Conservation (phyloP, 2,797 vertebrate species). For the Brotula barbata region DNA sequence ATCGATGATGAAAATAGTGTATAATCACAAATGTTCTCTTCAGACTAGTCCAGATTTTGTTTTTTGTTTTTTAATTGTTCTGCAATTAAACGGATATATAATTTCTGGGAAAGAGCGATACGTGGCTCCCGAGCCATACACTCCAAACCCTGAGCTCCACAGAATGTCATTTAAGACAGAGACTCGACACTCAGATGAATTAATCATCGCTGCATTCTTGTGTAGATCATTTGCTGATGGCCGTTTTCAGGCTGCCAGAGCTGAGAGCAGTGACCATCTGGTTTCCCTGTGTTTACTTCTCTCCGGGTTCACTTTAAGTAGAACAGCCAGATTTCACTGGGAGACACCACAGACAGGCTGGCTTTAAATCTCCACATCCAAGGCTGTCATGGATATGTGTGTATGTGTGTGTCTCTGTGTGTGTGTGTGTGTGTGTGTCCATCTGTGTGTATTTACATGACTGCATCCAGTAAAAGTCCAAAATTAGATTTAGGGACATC, state of each 20-base stretch:
- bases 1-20: too few species aligned
- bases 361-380: conserved; percentile 51
- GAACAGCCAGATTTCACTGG: conserved; percentile 54
- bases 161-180: conserved; percentile 15
- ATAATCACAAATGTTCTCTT: too few species aligned
- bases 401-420: conserved; percentile 4
- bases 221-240: conserved; percentile 35
- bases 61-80: too few species aligned
- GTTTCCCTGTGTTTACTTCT: conserved; percentile 64
- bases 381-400: conserved; percentile 25
- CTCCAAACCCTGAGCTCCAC: conserved; percentile 9
- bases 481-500: conserved; percentile 37
- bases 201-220: conserved; percentile 44
- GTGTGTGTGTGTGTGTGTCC: conserved; percentile 9
- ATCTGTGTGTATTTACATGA: conserved; percentile 44
- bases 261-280: conserved; percentile 63
- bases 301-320: conserved; percentile 57
- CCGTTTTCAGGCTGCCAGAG: conserved; percentile 42
- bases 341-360: conserved; percentile 48
- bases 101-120: neutral
- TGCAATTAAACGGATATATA: neutral
- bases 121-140: neutral
- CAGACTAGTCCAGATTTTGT: too few species aligned
- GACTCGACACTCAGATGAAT: conserved; percentile 22
- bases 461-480: conserved; percentile 37